Evolutionary conservation across 2,113 vertebrate species (phyloP).

Genomic region (Grammomys surdaster): DNA sequence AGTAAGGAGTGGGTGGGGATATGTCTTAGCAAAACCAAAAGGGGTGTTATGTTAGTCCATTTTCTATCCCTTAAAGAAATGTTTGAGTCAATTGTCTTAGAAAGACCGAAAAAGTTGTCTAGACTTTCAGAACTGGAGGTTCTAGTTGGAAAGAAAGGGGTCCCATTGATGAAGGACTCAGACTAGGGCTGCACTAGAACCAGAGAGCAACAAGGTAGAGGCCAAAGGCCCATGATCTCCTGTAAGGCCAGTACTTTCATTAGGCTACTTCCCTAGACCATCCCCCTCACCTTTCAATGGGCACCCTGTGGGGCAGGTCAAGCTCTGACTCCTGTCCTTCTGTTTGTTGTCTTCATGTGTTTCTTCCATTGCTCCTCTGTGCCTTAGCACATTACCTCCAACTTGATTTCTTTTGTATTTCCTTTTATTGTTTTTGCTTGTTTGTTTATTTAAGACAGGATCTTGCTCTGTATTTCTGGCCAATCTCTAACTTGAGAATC

Average conservation of each 20-base stretch:
- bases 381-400: not conserved
- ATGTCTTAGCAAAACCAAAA: not conserved
- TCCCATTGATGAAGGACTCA: not conserved
- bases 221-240: fast-evolving
- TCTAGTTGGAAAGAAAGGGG: too few species aligned
- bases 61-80: not conserved
- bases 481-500: not conserved
- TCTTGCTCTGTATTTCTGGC: not conserved
- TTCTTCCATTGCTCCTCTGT: not conserved
- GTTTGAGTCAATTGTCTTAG: too few species aligned
- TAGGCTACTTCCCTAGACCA: fast-evolving
- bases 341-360: not conserved
- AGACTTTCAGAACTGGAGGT: not conserved
- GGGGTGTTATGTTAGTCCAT: not conserved
- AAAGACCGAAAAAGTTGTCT: not conserved
- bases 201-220: not conserved
- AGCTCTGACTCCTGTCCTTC: not conserved
- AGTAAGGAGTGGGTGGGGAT: not conserved
- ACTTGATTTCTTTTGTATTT: conserved; percentile 9
- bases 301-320: fast-evolving
- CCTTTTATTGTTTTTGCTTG: not conserved
- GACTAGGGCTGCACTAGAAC: not conserved
- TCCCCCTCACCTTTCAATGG: not conserved
- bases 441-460: not conserved
- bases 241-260: not conserved